Percentiles rank a stretch among this genome's conserved stretches.
Evolutionary conservation across 1,140 invertebrate genomes (phyloP).

Genomic region (Anthonomus grandis): DNA sequence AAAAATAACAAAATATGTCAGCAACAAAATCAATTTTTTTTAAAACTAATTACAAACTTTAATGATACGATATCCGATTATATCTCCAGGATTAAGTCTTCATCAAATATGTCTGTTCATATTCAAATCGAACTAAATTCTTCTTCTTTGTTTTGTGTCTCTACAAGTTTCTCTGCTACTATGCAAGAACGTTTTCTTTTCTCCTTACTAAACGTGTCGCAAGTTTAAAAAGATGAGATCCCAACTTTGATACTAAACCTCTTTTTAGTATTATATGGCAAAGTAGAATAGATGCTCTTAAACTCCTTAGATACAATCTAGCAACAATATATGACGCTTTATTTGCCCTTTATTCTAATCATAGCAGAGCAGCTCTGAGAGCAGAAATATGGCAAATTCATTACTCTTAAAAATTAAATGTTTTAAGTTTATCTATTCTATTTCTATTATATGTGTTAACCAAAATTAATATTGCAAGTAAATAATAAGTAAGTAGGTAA

Average conservation of each 20-base stretch:
- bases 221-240: not conserved
- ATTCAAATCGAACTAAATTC: no score
- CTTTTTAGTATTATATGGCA: not conserved
- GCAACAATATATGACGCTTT: no score
- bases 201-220: not conserved
- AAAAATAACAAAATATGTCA: not conserved
- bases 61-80: not conserved
- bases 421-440: not conserved
- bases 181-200: not conserved
- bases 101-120: not conserved
- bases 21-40: not conserved
- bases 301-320: not conserved
- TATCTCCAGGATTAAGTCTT: not conserved
- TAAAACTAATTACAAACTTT: not conserved
- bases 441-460: not conserved
- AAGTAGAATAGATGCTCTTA: not conserved
- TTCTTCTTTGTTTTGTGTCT: not conserved
- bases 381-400: not conserved
- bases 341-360: not conserved
- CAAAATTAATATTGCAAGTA: not conserved
- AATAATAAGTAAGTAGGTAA: no score
- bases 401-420: not conserved
- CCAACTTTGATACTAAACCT: no score
- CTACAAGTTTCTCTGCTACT: not conserved
- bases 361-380: not conserved